phyloP scores from a whole-genome alignment of 2,797 vertebrate genomes.

The Hippocampus kuda region DNA sequence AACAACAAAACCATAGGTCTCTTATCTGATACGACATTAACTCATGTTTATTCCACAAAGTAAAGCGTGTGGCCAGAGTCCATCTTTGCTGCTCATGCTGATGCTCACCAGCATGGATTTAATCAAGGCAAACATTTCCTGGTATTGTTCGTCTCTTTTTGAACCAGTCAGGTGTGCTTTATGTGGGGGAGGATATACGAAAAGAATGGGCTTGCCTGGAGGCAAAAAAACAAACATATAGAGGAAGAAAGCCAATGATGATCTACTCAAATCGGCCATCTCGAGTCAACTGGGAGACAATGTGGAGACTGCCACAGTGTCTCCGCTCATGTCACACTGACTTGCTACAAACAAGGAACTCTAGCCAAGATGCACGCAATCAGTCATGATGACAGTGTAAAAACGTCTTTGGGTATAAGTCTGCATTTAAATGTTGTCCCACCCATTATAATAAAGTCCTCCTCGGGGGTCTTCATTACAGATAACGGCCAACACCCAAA shows the following conservation, averaged over 20 bases:
- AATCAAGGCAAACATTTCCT: constrained; percentile 53
- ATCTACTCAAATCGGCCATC: no score
- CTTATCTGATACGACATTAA: background rate
- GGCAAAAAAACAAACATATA: constrained; percentile 9
- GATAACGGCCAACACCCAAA: constrained; percentile 41
- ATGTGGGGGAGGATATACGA: constrained; percentile 12
- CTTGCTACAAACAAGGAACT: background rate
- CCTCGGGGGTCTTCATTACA: constrained; percentile 9
- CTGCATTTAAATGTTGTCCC: background rate
- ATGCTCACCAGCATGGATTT: constrained; percentile 10
- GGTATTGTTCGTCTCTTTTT: constrained; percentile 52
- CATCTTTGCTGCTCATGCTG: background rate
- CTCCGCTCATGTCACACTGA: background rate
- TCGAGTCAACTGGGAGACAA: no score
- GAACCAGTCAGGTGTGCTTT: constrained; percentile 51
- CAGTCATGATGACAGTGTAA: constrained; percentile 8
- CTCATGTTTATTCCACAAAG: background rate
- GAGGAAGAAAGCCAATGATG: constrained; percentile 18
- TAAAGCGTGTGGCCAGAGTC: constrained; percentile 9
- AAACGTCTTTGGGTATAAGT: background rate
- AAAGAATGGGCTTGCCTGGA: constrained; percentile 6
- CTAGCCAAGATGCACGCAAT: background rate
- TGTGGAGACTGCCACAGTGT: no score
- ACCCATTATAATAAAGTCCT: background rate
- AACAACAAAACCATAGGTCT: background rate